Evolutionary conservation across 92 coral and sea anemone species (phyloP), one percentile per base, ranked within the genome.

Genomic region (Micromussa lordhowensis): DNA sequence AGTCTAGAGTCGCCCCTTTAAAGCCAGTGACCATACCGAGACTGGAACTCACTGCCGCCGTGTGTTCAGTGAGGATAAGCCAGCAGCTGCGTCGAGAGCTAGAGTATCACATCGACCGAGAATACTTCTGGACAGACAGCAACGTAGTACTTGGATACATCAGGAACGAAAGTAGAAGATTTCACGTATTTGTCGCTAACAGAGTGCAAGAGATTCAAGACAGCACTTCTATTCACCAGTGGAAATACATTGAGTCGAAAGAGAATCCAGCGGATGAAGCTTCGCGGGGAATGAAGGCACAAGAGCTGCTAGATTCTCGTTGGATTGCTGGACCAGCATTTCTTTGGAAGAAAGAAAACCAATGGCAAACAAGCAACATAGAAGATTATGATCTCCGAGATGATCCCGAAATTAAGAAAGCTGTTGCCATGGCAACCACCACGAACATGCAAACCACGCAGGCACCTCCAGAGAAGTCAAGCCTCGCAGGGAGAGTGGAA

Each of bases 391-490:
- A 59, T 3, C 28, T 81, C 55, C 80, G 38, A 55, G 26, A 21
- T 29, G 91, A 88, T 64, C 87, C 87, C 3, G 91, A 88, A 82
- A 77, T 89, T 51, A 82, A 75, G 70, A 82, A 82, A 48, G 70
- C 87, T 70, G 59, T 74, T 8, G 79, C 48, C 55, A 74, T 82
- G 83, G 87, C 78, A 48, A 82, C 87, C 10, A 49, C 54, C n/a
- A 38, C 82, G 17, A 22, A 36, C 24, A 49, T 14, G 4, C 82
- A 54, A 12, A 29, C 14, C 11, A 38, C 26, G 28, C 82, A 79
- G 66, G 17, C 82, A 38, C 57, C 38, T 75, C 38, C 79, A 75
- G 79, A 75, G 79, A 75, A 75, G 30, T 24, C 22, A 75, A 75
- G 30, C 79, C 79, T 75, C 31, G 49, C 69, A 28, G 71, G 48